Conservation (phyloP, 2,888 invertebrate species). For the Tetragonula carbonaria region DNA sequence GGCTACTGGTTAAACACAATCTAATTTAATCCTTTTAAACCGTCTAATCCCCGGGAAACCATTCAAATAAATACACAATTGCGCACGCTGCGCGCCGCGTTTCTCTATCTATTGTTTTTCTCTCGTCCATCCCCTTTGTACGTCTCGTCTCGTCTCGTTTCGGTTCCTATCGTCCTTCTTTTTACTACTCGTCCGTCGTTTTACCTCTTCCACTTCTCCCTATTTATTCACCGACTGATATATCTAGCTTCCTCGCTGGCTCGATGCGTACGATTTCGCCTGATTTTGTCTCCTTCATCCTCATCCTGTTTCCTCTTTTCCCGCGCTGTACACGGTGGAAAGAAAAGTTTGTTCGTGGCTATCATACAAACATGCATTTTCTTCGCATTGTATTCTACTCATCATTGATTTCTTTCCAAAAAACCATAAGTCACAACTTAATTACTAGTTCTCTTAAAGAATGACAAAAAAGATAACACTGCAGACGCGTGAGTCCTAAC, state of each 20-base stretch:
- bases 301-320: neutral
- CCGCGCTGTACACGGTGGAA: no score
- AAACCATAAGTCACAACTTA: no score
- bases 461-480: no score
- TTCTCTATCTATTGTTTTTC: conserved; percentile 17
- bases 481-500: no score
- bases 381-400: no score
- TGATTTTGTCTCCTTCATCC: neutral
- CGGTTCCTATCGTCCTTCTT: neutral
- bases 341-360: no score
- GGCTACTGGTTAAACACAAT: conserved; percentile 75
- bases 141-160: neutral
- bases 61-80: conserved; percentile 67
- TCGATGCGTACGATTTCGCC: neutral
- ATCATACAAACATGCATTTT: no score
- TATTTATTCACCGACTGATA: neutral
- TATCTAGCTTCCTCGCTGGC: neutral
- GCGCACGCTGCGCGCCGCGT: conserved; percentile 32
- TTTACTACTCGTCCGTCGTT: neutral
- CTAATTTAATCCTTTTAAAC: conserved; percentile 78
- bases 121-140: neutral
- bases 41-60: conserved; percentile 67
- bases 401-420: no score
- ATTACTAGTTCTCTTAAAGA: no score
- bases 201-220: neutral